Evolutionary conservation across 2,888 invertebrate genomes (phyloP).

Genomic region (Microplitis manilae): DNA sequence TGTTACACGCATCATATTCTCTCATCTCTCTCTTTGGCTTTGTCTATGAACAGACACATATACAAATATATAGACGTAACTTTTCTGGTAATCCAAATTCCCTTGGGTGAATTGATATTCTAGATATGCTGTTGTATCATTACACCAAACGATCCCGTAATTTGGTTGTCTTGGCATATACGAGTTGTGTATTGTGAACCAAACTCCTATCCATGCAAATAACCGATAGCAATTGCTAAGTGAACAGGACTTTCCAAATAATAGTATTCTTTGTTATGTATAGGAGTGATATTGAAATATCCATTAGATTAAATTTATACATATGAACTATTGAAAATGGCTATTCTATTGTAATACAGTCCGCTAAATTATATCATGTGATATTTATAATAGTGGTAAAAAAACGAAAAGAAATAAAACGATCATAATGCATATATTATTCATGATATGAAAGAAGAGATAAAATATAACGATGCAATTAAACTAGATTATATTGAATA

Average conservation of each 20-base stretch:
- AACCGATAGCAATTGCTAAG: background rate
- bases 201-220: background rate
- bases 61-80: background rate
- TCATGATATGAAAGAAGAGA: too few relatives aligned
- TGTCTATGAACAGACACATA: background rate
- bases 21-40: background rate
- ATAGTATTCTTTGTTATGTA: constrained; percentile 5
- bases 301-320: background rate
- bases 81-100: constrained; percentile 8
- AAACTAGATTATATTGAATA: too few relatives aligned
- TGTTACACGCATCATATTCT: background rate
- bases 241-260: constrained; percentile 17
- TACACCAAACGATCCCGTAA: constrained; percentile 21
- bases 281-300: background rate
- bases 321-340: background rate
- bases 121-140: constrained; percentile 15
- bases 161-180: constrained; percentile 22
- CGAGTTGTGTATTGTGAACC: background rate
- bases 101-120: constrained; percentile 27
- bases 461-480: too few relatives aligned
- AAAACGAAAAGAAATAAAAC: background rate
- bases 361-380: background rate
- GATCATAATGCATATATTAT: too few relatives aligned
- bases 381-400: background rate
- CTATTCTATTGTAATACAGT: background rate